Conservation (phyloP, 2,797 vertebrate genomes). For the Hemitrygon akajei region DNA sequence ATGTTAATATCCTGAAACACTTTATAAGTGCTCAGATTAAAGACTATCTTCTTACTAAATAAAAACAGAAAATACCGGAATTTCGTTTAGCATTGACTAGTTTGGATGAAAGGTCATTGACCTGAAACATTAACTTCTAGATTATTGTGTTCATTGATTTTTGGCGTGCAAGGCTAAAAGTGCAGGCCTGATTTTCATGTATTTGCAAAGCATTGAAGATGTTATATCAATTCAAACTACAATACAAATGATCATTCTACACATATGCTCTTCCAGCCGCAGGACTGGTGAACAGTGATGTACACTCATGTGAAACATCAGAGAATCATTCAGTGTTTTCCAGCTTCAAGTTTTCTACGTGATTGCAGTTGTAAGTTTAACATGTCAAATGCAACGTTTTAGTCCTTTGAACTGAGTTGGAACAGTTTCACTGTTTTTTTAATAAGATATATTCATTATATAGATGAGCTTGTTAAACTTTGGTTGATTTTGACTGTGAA, state of each 20-base stretch:
- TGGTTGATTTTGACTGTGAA: constrained; percentile 2
- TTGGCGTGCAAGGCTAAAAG: neutral
- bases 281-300: neutral
- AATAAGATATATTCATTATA: constrained; percentile 24
- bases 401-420: neutral
- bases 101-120: too few relatives aligned
- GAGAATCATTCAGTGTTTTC: neutral
- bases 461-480: constrained; percentile 31
- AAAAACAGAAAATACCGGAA: neutral
- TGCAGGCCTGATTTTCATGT: neutral
- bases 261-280: neutral
- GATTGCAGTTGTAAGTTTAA: neutral
- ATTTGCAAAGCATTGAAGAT: neutral
- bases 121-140: too few relatives aligned
- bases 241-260: neutral
- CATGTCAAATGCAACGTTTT: neutral
- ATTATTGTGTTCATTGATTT: neutral
- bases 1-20: neutral
- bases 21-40: neutral
- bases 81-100: neutral
- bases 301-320: neutral
- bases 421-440: neutral
- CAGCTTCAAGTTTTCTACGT: neutral
- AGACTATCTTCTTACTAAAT: neutral
- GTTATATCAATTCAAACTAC: neutral